These are phyloP conservation scores for Synanthedon vespiformis DNA, from an alignment of 2,888 invertebrate species.

Conservation along the genomic window DNA sequence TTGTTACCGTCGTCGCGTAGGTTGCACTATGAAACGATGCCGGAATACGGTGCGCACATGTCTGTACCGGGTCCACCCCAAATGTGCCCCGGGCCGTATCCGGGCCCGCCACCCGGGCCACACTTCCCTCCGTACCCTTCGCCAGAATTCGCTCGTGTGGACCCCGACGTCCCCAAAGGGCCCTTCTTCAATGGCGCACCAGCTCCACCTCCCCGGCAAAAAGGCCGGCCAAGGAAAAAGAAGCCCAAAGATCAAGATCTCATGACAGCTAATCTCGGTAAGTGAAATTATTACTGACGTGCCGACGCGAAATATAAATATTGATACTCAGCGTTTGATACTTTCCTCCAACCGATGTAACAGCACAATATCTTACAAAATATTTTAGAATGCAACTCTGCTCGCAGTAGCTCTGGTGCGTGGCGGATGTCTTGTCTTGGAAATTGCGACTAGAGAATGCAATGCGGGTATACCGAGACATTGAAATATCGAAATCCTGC, in stretches of 20 bases:
- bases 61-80: slow-evolving; percentile 71
- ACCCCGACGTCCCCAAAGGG: slow-evolving; percentile 60
- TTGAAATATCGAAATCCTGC: no score
- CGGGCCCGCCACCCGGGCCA: slow-evolving; percentile 52
- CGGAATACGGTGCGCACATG: slow-evolving; percentile 68
- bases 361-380: slow-evolving; percentile 7
- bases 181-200: slow-evolving; percentile 70
- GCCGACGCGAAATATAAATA: slow-evolving; percentile 9
- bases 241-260: slow-evolving; percentile 91
- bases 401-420: no score
- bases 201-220: slow-evolving; percentile 82
- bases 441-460: no score
- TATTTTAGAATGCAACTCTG: slow-evolving; percentile 10
- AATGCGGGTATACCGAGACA: no score
- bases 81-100: slow-evolving; percentile 69
- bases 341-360: not conserved
- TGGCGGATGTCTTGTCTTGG: no score
- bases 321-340: not conserved
- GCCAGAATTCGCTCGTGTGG: slow-evolving; percentile 68
- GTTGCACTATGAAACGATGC: slow-evolving; percentile 66
- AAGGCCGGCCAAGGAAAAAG: slow-evolving; percentile 92
- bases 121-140: slow-evolving; percentile 71
- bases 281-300: slow-evolving; percentile 32
- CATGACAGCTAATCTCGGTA: slow-evolving; percentile 88
- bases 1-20: slow-evolving; percentile 18